Evolutionary conservation across 35 echinoderm and acorn worm species (phyloP).

Genomic region (Holothuria glaberrima): DNA sequence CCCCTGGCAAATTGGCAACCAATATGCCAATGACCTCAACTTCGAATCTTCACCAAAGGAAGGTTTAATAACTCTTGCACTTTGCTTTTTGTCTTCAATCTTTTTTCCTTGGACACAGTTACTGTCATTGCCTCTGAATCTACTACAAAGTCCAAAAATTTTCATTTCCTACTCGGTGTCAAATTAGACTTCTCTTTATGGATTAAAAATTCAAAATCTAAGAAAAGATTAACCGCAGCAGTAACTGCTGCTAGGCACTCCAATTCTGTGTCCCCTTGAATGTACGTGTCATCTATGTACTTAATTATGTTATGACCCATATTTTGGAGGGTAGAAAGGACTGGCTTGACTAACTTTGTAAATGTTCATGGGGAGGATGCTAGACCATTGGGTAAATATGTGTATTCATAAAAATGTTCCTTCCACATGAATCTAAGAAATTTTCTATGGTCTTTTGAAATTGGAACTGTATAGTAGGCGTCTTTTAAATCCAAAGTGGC

Average conservation of each 20-base stretch:
- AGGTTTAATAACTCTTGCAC: not conserved
- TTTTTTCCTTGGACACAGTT: conserved; percentile 8
- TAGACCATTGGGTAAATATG: no score
- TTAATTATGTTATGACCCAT: not conserved
- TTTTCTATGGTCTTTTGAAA: no score
- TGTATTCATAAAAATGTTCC: no score
- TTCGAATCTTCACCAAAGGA: not conserved
- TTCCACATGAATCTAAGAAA: no score
- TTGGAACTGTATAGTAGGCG: no score
- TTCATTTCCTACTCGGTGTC: not conserved
- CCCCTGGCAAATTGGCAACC: no score
- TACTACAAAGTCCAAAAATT: not conserved
- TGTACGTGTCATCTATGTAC: conserved; percentile 5
- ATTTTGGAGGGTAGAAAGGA: conserved; percentile 7
- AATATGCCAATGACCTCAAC: no score
- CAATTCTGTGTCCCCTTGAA: not conserved
- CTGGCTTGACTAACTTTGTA: not conserved
- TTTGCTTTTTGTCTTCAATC: conserved; percentile 14
- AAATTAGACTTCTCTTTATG: not conserved
- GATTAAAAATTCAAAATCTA: not conserved
- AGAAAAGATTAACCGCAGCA: not conserved
- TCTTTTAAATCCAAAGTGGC: not conserved
- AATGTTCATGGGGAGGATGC: no score
- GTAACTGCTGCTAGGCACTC: no score
- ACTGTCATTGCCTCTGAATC: not conserved